Percentiles rank a stretch among this genome's conserved stretches.
phyloP scores from a whole-genome alignment of 1,140 invertebrate species.

The Lordiphosa collinella region DNA sequence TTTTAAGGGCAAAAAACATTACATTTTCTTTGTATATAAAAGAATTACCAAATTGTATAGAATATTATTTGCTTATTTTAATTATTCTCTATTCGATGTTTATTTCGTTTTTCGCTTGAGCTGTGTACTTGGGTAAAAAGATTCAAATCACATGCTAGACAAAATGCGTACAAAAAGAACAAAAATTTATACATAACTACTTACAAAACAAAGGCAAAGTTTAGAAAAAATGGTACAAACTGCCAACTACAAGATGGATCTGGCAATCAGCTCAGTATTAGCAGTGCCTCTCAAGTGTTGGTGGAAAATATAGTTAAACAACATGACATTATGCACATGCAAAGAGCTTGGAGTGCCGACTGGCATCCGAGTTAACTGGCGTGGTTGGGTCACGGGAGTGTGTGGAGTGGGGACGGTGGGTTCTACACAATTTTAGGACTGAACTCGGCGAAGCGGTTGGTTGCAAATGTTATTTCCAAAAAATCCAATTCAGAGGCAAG shows the following conservation, averaged over 20 bases:
- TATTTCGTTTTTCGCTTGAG: too few relatives aligned
- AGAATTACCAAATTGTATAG: too few relatives aligned
- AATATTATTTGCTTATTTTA: too few relatives aligned
- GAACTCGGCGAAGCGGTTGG: background rate
- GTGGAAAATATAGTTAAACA: constrained; percentile 8
- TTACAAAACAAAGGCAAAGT: constrained; percentile 16
- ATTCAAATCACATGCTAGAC: constrained; percentile 40
- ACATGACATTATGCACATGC: constrained; percentile 39
- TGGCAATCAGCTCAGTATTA: constrained; percentile 1
- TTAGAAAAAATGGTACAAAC: constrained; percentile 15
- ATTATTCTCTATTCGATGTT: too few relatives aligned
- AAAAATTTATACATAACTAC: background rate
- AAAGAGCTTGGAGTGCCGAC: constrained; percentile 26
- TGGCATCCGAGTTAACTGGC: constrained; percentile 17
- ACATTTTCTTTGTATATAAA: too few relatives aligned
- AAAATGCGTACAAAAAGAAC: constrained; percentile 49
- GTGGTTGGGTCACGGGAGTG: constrained; percentile 6
- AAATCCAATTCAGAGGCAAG: too few relatives aligned
- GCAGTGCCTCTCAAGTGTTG: constrained; percentile 14
- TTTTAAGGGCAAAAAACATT: too few relatives aligned
- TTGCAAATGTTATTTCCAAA: background rate
- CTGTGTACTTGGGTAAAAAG: background rate
- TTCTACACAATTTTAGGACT: constrained; percentile 26
- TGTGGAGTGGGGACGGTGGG: background rate
- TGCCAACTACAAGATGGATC: constrained; percentile 5